Evolutionary conservation across 1,140 invertebrate genomes (phyloP).

Genomic region (Thalassaphorura encarpata): DNA sequence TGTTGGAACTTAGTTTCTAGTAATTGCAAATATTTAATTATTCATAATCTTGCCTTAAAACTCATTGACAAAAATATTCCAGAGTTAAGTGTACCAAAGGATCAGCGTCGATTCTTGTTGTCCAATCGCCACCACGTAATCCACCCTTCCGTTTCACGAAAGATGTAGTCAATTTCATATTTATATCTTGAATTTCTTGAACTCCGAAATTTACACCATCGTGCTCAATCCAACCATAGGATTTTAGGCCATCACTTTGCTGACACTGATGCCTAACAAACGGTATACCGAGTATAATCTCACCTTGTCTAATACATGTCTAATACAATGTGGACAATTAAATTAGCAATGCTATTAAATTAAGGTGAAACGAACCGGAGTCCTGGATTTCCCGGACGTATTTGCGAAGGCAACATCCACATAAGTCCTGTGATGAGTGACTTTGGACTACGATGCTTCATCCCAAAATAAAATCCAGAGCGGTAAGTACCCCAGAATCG

Average conservation of each 20-base stretch:
- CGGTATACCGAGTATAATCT: not conserved
- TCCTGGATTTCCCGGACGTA: conserved; percentile 54
- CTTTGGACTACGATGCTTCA: conserved; percentile 76
- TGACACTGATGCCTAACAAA: conserved; percentile 83
- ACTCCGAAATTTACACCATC: conserved; percentile 86
- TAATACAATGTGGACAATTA: not conserved
- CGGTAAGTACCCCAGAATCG: conserved; percentile 89
- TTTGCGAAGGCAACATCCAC: conserved; percentile 79
- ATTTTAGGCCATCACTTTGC: conserved; percentile 69
- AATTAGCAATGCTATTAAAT: not conserved
- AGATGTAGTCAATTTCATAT: conserved; percentile 65
- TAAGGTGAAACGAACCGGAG: conserved; percentile 49
- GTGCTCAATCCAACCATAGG: conserved; percentile 79
- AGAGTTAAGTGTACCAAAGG: conserved; percentile 20
- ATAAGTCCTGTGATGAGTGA: conserved; percentile 87
- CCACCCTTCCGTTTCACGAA: conserved; percentile 78
- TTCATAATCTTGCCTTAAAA: no score
- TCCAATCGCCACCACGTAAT: conserved; percentile 83
- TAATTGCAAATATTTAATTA: no score
- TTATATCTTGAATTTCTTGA: conserved; percentile 76
- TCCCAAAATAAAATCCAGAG: conserved; percentile 75
- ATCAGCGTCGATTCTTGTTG: conserved; percentile 64
- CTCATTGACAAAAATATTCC: not conserved
- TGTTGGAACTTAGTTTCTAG: not conserved
- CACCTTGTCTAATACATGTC: no score